phyloP scores from a whole-genome alignment of 2,113 vertebrate genomes.

The Vombatus ursinus region DNA sequence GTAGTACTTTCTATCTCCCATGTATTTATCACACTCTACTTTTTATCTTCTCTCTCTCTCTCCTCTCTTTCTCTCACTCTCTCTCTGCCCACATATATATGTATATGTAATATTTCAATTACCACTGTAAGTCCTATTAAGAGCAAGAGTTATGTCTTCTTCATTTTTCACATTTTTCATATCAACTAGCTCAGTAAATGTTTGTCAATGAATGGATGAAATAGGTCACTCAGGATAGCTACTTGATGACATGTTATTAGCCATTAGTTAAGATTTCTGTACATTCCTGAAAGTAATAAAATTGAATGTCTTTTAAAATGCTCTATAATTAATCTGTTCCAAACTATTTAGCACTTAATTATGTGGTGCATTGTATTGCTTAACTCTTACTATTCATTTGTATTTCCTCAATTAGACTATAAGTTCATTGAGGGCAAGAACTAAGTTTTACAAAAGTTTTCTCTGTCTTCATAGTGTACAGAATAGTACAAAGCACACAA shows the following conservation, averaged over 20 bases:
- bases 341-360: conserved; percentile 75
- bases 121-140: not conserved
- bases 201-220: not conserved
- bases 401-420: not conserved
- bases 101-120: not conserved
- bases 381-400: conserved; percentile 43
- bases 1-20: too few relatives aligned
- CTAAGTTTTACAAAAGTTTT: not conserved
- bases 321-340: conserved; percentile 74
- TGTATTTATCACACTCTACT: too few relatives aligned
- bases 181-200: not conserved
- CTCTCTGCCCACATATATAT: too few relatives aligned
- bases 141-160: not conserved
- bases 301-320: conserved; percentile 68
- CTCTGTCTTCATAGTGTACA: not conserved
- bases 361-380: conserved; percentile 61
- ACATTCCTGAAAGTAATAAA: conserved; percentile 76
- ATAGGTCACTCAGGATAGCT: conserved; percentile 54
- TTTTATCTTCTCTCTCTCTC: too few relatives aligned
- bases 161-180: not conserved
- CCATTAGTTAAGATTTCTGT: conserved; percentile 78
- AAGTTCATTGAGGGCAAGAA: not conserved
- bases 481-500: not conserved
- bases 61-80: too few relatives aligned
- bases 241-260: conserved; percentile 75